Evolutionary conservation across 2,797 vertebrate genomes (phyloP).

Genomic region (Pseudomugil gertrudae): DNA sequence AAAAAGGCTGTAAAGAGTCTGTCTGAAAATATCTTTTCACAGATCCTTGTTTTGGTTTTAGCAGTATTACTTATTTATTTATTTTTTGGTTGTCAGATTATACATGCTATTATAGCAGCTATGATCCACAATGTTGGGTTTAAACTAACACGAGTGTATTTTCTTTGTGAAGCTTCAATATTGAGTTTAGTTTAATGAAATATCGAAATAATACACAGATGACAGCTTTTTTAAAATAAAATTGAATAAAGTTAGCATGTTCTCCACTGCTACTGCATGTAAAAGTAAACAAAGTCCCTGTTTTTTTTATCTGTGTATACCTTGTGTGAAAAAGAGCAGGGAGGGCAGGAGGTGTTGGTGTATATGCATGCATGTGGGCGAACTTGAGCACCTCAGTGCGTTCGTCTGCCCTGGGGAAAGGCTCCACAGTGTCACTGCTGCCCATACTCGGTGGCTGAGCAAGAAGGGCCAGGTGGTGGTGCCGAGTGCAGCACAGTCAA

Average conservation of each 20-base stretch:
- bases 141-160: conserved; percentile 1
- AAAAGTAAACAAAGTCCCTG: conserved; percentile 28
- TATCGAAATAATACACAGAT: not conserved
- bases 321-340: conserved; percentile 69
- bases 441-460: conserved; percentile 96
- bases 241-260: not conserved
- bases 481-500: conserved; percentile 92
- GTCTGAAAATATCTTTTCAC: conserved; percentile 18
- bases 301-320: conserved; percentile 41
- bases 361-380: conserved; percentile 59
- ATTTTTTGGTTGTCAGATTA: conserved; percentile 1
- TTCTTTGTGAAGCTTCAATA: conserved; percentile 12
- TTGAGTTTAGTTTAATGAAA: not conserved
- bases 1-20: conserved; percentile 8
- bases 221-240: not conserved
- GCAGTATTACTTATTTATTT: not conserved
- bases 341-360: conserved; percentile 69
- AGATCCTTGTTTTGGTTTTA: conserved; percentile 6
- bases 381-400: conserved; percentile 79
- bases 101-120: not conserved
- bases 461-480: conserved; percentile 99
- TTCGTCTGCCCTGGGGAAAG: conserved; percentile 87
- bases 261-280: not conserved
- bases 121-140: conserved; percentile 1
- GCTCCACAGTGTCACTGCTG: conserved; percentile 90